Conservation (phyloP, 53 echinoderm and acorn worm genomes). For the Pentamera pediparva region DNA sequence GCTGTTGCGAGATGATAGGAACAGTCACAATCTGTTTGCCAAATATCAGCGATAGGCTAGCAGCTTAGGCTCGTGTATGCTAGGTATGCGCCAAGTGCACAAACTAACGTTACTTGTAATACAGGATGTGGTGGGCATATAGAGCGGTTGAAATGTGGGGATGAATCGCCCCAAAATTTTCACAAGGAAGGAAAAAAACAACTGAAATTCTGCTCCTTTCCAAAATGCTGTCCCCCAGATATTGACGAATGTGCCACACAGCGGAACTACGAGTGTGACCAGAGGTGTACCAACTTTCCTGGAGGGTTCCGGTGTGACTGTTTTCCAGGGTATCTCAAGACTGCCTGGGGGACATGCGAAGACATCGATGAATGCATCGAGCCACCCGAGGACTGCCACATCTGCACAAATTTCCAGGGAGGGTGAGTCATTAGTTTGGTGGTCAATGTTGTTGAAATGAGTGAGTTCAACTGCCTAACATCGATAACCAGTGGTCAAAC, state of each 20-base stretch:
- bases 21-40: too few species aligned
- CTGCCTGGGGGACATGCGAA: slow-evolving; percentile 40
- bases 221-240: slow-evolving; percentile 42
- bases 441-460: neutral
- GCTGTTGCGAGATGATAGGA: too few species aligned
- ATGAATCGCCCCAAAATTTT: too few species aligned
- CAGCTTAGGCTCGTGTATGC: too few species aligned
- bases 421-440: slow-evolving; percentile 46
- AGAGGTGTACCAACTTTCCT: slow-evolving; percentile 84
- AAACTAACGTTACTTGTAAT: neutral
- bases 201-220: neutral
- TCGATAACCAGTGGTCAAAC: neutral
- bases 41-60: too few species aligned
- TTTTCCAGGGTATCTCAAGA: slow-evolving; percentile 53
- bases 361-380: slow-evolving; percentile 80
- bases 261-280: slow-evolving; percentile 66
- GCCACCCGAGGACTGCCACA: slow-evolving; percentile 70
- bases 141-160: neutral
- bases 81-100: neutral
- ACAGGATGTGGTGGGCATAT: neutral
- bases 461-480: neutral
- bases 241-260: slow-evolving; percentile 89
- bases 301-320: slow-evolving; percentile 86
- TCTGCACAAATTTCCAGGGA: slow-evolving; percentile 64
- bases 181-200: neutral